Base-by-base conservation (phyloP, 2,888 invertebrate genomes). In the Lathronympha strigana region DNA sequence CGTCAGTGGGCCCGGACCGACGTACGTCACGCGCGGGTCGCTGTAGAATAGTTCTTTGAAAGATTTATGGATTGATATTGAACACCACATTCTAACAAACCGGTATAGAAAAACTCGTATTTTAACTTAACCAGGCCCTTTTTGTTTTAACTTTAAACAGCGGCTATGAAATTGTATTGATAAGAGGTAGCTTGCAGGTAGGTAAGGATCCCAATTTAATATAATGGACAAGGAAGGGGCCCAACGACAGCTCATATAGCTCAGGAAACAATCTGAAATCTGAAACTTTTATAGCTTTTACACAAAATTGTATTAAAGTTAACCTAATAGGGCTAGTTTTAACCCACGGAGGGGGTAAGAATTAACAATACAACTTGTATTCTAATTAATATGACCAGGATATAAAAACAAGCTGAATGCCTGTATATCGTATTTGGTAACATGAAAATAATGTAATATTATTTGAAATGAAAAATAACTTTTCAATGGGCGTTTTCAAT, bases 1-100 rank as follows among this genome's bases (percentile, higher is more conserved):
- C 90, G 90, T 90, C 90, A 90, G 78, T 78, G 72, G 72, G 72
- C 69, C 67, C 73, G 61, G 80, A 78, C 75, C 54, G 67, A 68
- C 63, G 55, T 67, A 69, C 62, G 66, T 74, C 76, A 76, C 76
- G 62, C 70, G 63, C 72, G 67, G 21, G 57, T 45, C 57, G 66
- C 55, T 66, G 68, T 63, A 60, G 23, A 49, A 36, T 50, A 58
- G 66, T 36, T 31, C 33, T 63, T 61, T 43, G 66, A 19, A 67
- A 63, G 63, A 50, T 57, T 63, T 63, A 50, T 63, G 31, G 23
- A 43, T 40, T 40, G 1, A 13, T 15, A 43, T 40, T 28, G 51
- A 21, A 31, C 31, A 43, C n/a, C 31, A 43, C 28, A 51, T 40
- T n/a, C 0, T 23, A 40, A 43, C 21, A 28, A 23, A 5, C 3